Evolutionary conservation across 2,888 invertebrate species (phyloP), one percentile per base, ranked within the genome.

Genomic region (Belgica antarctica): DNA sequence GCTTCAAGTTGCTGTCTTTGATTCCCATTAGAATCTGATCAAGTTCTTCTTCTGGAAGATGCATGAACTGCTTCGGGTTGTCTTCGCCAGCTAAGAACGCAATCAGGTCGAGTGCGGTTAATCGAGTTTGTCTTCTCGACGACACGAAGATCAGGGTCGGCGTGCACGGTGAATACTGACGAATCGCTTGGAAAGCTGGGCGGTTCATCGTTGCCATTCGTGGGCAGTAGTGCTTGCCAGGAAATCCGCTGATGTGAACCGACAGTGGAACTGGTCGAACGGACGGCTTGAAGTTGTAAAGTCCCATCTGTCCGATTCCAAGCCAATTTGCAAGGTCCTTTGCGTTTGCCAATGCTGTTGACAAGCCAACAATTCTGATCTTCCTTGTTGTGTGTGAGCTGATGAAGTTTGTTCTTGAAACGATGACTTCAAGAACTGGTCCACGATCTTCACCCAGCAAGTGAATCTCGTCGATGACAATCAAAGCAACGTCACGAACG

Each of bases 121-220:
- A 82, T 57, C 98, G 87, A 0, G 98, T 99, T 81, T 99, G 99
- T 72, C 98, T 84, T 59, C 99, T 84, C 27, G 97, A 98, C 2
- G 99, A 96, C 0, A 99, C 99, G 77, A 96, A 96, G 1, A 99
- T 89, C 36, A 99, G 85, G 0, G 91, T 85, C 0, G 99, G 98
- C 75, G 97, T 95, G 68, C 83, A 81, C 0, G 96, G 94, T 0
- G 98, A 96, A 78, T 98, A 93, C 69, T 92, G 90, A 59, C 90
- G 86, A 72, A 99, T 96, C 0, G 97, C 94, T 80, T 95, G 94
- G 82, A 92, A 99, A 0, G 95, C 90, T 0, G 99, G 98, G 76
- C 96, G 92, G 82, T 99, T 99, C 99, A 99, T 99, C 0, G 96
- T 92, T 72, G 96, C 90, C 99, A 99, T 99, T 62, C 99, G 87